phyloP scores from a whole-genome alignment of 2,888 invertebrate genomes.

The Apodemia zela region DNA sequence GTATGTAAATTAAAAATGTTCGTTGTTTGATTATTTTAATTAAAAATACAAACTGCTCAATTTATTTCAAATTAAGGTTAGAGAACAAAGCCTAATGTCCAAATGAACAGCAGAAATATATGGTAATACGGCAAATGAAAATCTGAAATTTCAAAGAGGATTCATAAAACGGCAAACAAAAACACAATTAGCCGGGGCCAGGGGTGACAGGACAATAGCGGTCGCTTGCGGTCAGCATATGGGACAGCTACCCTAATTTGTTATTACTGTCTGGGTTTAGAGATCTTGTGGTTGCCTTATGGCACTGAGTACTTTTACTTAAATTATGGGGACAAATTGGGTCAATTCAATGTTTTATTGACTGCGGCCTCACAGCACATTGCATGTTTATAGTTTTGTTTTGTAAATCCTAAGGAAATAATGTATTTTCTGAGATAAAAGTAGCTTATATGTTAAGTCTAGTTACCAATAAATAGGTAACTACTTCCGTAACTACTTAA shows the following conservation, averaged over 20 bases:
- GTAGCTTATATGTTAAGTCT: no score
- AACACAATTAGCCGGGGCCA: conserved; percentile 60
- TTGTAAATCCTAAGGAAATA: no score
- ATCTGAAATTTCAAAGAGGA: conserved; percentile 30
- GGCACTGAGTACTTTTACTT: conserved; percentile 49
- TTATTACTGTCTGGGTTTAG: conserved; percentile 58
- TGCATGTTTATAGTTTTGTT: no score
- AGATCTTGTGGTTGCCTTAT: conserved; percentile 59
- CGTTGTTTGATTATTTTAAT: neutral
- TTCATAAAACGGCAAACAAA: conserved; percentile 66
- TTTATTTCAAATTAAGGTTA: neutral
- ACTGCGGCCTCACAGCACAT: no score
- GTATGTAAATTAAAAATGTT: neutral
- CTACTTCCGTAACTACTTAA: no score
- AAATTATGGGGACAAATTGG: conserved; percentile 1
- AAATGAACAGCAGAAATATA: conserved; percentile 19
- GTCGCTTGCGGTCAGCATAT: conserved; percentile 45
- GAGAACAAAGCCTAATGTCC: conserved; percentile 1
- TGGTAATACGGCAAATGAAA: conserved; percentile 30
- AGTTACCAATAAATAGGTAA: no score
- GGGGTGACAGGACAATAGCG: conserved; percentile 56
- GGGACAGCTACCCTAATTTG: conserved; percentile 68
- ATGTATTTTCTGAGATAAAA: no score
- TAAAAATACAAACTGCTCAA: neutral
- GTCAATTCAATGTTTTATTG: neutral